These are phyloP conservation scores for Pipistrellus pipistrellus DNA, from an alignment of 2,797 vertebrate genomes.

Conservation along the genomic window DNA sequence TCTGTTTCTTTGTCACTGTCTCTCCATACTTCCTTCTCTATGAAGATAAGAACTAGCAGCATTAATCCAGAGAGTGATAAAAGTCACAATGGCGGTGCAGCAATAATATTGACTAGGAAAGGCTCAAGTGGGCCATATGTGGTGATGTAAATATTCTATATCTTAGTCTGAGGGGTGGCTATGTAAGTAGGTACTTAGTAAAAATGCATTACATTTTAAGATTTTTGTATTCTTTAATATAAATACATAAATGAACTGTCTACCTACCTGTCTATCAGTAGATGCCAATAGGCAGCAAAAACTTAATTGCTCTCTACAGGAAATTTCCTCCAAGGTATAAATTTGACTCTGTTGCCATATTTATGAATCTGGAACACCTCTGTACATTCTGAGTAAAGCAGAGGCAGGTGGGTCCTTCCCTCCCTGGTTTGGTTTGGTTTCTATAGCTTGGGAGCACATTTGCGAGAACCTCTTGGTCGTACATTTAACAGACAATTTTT, in stretches of 20 bases:
- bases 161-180: not conserved
- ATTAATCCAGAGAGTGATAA: not conserved
- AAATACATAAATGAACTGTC: not conserved
- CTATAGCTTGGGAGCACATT: not conserved
- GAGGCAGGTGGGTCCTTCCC: not conserved
- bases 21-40: not conserved
- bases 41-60: not conserved
- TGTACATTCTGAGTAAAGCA: constrained; percentile 4
- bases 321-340: not conserved
- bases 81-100: not conserved
- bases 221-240: not conserved
- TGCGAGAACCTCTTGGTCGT: not conserved
- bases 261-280: not conserved
- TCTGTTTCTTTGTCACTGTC: not conserved
- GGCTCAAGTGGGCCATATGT: not conserved
- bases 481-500: not conserved
- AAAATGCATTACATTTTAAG: not conserved
- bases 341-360: constrained; percentile 4
- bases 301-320: not conserved
- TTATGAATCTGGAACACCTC: constrained; percentile 1
- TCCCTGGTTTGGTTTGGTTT: not conserved
- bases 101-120: not conserved
- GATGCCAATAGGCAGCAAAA: not conserved
- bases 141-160: not conserved
- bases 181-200: not conserved